Base-by-base conservation (phyloP, 1,140 invertebrate genomes). In the Drosophila lini region DNA sequence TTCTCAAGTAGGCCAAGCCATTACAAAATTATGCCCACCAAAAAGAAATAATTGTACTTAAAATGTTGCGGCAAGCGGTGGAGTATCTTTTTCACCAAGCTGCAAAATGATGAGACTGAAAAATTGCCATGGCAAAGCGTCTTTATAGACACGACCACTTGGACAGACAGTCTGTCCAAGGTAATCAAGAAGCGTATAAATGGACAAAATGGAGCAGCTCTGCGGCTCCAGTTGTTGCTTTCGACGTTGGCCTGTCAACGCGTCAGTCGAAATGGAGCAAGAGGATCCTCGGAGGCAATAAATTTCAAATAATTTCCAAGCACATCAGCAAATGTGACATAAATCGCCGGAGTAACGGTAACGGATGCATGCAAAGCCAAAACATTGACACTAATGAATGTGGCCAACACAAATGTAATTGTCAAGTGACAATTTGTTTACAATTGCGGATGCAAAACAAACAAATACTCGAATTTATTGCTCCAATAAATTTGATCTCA, bases 161-260 rank as follows among this genome's bases (percentile, higher is more conserved):
- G 57, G 44, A 52, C 61, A 15, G 78, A 70, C 64, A 9, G 44
- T 50, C 64, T 70, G 65, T 67, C 77, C 81, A 74, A 84, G 81
- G 81, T 80, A 84, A 84, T 84, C 81, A 84, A 84, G 81, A 84
- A 84, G 81, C 81, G 81, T 84, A 68, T 81, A 84, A 84, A 84
- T 84, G 76, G 83, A 88, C 80, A 88, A 88, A 86, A 86, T 86
- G 84, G 83, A 88, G 83, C 82, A 86, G 65, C 34, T 25, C 36
- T 57, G 52, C 22, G 45, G 41, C 22, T 47, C 59, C 40, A 32
- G 61, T 34, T 58, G 31, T 28, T 15, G 45, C 57, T 45, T 34
- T 45, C 38, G 38, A 34, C 63, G 57, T 67, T 68, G 74, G 81
- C 52, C 81, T 84, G 81, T 84, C 81, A 84, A 84, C 81, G 81